Conservation (phyloP, 2,797 vertebrate species). For the Danio jaintianensis region DNA sequence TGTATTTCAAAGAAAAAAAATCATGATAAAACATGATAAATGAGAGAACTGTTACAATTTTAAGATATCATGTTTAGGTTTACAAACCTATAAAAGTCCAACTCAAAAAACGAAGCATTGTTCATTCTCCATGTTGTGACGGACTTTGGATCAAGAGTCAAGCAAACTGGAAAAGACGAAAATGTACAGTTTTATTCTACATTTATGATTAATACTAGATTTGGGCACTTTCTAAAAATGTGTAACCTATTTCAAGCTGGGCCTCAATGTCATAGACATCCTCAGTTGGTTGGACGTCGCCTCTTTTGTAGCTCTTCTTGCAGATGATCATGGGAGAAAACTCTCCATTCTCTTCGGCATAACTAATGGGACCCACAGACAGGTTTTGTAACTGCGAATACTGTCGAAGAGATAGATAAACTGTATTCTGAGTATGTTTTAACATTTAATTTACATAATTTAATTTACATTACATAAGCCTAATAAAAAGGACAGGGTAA, state of each 20-base stretch:
- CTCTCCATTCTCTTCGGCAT: conserved; percentile 77
- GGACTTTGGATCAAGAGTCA: conserved; percentile 68
- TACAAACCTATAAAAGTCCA: conserved; percentile 79
- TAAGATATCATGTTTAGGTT: background rate
- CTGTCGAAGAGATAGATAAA: conserved; percentile 67
- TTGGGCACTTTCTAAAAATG: background rate
- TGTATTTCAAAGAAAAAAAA: conserved; percentile 62
- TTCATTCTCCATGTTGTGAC: conserved; percentile 65
- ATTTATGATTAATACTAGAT: background rate
- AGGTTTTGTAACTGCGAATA: conserved; percentile 81
- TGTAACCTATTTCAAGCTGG: conserved; percentile 84
- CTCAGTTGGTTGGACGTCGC: conserved; percentile 76
- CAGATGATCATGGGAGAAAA: conserved; percentile 84
- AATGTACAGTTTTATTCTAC: conserved; percentile 6
- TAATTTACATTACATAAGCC: background rate
- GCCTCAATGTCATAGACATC: conserved; percentile 83
- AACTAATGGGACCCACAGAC: conserved; percentile 86
- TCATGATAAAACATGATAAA: too few species aligned
- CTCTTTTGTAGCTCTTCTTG: conserved; percentile 86
- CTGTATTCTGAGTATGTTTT: background rate
- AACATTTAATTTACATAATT: background rate
- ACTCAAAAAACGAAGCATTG: conserved; percentile 76
- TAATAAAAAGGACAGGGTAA: background rate
- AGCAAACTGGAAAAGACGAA: conserved; percentile 68
- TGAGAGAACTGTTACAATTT: background rate